Evolutionary conservation across 2,113 vertebrate species (phyloP).

Genomic region (Indicator indicator): DNA sequence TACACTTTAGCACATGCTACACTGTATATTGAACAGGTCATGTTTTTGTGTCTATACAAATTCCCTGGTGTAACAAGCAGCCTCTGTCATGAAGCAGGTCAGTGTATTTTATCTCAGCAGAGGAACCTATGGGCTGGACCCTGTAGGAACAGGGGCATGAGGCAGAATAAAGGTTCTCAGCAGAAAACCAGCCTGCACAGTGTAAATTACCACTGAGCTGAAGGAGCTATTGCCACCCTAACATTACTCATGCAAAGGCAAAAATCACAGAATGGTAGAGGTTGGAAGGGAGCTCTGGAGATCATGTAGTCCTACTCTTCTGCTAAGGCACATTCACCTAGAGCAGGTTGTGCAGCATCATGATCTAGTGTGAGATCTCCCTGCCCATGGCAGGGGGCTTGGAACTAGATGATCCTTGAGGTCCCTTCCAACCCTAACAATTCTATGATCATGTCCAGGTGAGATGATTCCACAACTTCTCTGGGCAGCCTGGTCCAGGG

Average conservation of each 20-base stretch:
- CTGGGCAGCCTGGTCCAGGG: no score
- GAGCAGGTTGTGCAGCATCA: no score
- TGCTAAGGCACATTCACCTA: no score
- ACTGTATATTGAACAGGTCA: not conserved
- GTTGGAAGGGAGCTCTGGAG: no score
- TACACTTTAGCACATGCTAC: not conserved
- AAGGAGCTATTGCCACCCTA: not conserved
- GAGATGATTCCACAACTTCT: no score
- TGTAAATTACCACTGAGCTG: not conserved
- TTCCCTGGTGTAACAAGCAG: not conserved
- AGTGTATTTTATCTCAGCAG: not conserved
- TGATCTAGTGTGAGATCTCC: no score
- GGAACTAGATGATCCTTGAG: no score
- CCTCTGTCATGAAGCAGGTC: not conserved
- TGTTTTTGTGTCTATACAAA: not conserved
- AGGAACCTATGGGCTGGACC: not conserved
- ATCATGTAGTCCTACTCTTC: no score
- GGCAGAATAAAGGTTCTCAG: not conserved
- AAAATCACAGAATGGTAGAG: not conserved
- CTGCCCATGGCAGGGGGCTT: no score
- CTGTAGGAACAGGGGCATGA: not conserved
- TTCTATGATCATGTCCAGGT: no score
- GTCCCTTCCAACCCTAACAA: no score
- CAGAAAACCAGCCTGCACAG: not conserved
- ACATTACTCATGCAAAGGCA: not conserved